Conservation (phyloP, 2,113 vertebrate genomes). For the Andinoacara biseriatus region DNA sequence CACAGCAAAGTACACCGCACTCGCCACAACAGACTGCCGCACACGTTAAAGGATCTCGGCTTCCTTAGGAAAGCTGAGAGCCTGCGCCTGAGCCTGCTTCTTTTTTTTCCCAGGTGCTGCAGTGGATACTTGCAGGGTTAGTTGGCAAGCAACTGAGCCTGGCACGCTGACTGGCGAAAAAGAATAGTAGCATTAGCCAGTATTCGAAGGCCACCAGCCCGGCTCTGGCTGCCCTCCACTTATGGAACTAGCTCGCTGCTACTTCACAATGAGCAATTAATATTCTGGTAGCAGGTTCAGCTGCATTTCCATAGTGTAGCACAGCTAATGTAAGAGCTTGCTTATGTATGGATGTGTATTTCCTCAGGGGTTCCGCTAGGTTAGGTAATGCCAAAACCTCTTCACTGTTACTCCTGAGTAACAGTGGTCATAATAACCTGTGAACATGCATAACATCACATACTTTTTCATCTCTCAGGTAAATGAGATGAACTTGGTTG, state of each 20-base stretch:
- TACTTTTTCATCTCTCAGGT: neutral
- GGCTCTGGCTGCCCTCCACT: neutral
- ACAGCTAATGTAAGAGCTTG: neutral
- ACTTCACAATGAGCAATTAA: neutral
- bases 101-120: too few species aligned
- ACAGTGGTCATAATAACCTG: neutral
- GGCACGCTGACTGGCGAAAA: neutral
- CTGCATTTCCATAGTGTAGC: neutral
- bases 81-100: neutral
- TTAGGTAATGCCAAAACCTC: neutral
- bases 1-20: neutral
- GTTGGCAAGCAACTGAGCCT: neutral
- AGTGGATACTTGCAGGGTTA: neutral
- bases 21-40: neutral
- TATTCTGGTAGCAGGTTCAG: neutral
- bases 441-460: neutral
- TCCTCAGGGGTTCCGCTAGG: neutral
- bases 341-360: neutral
- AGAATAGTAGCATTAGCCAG: neutral
- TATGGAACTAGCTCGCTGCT: neutral
- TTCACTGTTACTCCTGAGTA: neutral
- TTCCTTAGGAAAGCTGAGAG: too few species aligned
- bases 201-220: neutral
- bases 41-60: neutral
- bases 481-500: neutral